Conservation (phyloP, 1,140 invertebrate genomes). For the Pogonomyrmex californicus region DNA sequence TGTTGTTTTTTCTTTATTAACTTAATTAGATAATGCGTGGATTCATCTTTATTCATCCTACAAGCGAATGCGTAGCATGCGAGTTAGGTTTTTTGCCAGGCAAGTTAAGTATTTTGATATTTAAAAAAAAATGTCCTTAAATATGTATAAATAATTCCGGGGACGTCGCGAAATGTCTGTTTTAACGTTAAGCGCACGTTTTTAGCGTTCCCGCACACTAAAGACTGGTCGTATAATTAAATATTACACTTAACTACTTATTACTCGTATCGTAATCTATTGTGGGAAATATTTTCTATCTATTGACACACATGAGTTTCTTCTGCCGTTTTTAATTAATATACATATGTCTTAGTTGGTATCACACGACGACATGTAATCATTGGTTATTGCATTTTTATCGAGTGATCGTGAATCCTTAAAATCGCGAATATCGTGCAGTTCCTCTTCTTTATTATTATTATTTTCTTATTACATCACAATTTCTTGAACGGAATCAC, state of each 20-base stretch:
- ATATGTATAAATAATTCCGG: constrained; percentile 75
- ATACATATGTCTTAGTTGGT: constrained; percentile 68
- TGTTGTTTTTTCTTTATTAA: constrained; percentile 67
- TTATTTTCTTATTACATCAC: not conserved
- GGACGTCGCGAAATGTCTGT: constrained; percentile 71
- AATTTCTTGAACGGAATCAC: not conserved
- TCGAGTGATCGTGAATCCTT: constrained; percentile 42
- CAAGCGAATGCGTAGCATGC: constrained; percentile 33
- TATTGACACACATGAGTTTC: constrained; percentile 69
- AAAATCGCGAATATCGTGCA: constrained; percentile 54
- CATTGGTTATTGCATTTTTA: constrained; percentile 70
- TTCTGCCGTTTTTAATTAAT: constrained; percentile 66
- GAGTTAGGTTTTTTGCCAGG: constrained; percentile 61
- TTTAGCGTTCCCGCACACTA: constrained; percentile 78
- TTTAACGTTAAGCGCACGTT: constrained; percentile 71
- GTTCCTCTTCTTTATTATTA: constrained; percentile 69
- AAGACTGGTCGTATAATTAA: constrained; percentile 86
- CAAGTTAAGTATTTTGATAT: constrained; percentile 72
- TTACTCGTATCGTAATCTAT: constrained; percentile 74
- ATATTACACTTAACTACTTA: constrained; percentile 82
- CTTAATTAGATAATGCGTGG: constrained; percentile 77
- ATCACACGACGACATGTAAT: constrained; percentile 51
- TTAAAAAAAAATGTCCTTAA: constrained; percentile 67
- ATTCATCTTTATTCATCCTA: constrained; percentile 64
- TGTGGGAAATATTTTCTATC: constrained; percentile 62